Percentiles rank a stretch among this genome's conserved stretches.
These are phyloP conservation scores for Callipepla californica DNA, from an alignment of 2,113 vertebrate genomes.

Conservation along the genomic window DNA sequence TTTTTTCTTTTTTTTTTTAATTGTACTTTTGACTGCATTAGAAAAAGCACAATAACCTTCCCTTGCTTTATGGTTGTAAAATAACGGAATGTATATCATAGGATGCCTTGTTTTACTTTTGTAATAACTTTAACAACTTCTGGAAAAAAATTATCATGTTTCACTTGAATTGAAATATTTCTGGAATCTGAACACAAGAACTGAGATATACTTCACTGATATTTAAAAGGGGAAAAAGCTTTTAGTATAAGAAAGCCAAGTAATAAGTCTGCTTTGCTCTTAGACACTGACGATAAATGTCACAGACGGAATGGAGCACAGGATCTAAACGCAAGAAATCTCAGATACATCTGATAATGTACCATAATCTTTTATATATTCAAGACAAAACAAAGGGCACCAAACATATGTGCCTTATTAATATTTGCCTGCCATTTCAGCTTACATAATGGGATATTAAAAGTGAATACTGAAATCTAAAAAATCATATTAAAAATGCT, in stretches of 20 bases:
- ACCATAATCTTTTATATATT: slow-evolving; percentile 4
- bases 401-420: neutral
- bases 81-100: slow-evolving; percentile 59
- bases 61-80: slow-evolving; percentile 22
- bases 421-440: slow-evolving; percentile 13
- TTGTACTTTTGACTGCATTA: slow-evolving; percentile 41
- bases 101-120: slow-evolving; percentile 29
- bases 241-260: slow-evolving; percentile 55
- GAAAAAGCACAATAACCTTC: slow-evolving; percentile 47
- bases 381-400: neutral
- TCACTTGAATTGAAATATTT: slow-evolving; percentile 68
- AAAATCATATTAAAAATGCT: neutral
- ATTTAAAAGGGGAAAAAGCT: slow-evolving; percentile 45
- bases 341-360: slow-evolving; percentile 27
- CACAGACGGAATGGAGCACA: slow-evolving; percentile 27
- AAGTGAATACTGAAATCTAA: neutral
- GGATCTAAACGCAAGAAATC: slow-evolving; percentile 36
- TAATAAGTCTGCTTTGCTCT: slow-evolving; percentile 69
- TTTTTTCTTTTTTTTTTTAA: neutral
- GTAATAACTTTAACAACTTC: slow-evolving; percentile 59
- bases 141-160: slow-evolving; percentile 56
- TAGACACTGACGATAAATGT: slow-evolving; percentile 62
- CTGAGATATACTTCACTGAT: slow-evolving; percentile 51
- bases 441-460: neutral
- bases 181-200: slow-evolving; percentile 61